Conservation (phyloP, 2,113 vertebrate genomes). For the Pollimyrus isidori region DNA sequence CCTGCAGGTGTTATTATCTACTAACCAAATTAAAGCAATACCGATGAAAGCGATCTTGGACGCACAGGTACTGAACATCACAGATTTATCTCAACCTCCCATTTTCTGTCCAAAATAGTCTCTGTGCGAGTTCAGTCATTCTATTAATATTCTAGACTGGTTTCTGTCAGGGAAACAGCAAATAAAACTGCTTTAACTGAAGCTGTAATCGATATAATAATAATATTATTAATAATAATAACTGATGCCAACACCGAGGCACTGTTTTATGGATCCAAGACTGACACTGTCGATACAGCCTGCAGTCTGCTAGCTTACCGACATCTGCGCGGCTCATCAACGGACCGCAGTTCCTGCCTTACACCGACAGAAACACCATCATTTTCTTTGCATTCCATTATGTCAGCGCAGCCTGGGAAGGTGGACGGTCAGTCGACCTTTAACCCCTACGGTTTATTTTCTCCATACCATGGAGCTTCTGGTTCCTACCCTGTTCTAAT, state of each 20-base stretch:
- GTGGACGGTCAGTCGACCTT: neutral
- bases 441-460: neutral
- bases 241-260: neutral
- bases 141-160: neutral
- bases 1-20: neutral
- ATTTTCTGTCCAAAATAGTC: neutral
- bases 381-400: neutral
- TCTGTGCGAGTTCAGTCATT: neutral
- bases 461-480: neutral
- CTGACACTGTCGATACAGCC: neutral
- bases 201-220: neutral
- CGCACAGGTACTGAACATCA: neutral
- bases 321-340: neutral
- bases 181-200: neutral
- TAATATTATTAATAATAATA: neutral
- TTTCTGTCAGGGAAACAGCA: neutral
- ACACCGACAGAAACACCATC: neutral
- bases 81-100: neutral
- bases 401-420: neutral
- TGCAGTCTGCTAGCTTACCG: neutral
- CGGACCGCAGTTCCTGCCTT: neutral
- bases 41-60: neutral
- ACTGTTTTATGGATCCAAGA: neutral
- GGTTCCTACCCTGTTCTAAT: neutral
- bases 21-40: neutral